These are phyloP conservation scores for Agriopis leucophaearia DNA, from an alignment of 2,888 invertebrate species.

Conservation along the genomic window DNA sequence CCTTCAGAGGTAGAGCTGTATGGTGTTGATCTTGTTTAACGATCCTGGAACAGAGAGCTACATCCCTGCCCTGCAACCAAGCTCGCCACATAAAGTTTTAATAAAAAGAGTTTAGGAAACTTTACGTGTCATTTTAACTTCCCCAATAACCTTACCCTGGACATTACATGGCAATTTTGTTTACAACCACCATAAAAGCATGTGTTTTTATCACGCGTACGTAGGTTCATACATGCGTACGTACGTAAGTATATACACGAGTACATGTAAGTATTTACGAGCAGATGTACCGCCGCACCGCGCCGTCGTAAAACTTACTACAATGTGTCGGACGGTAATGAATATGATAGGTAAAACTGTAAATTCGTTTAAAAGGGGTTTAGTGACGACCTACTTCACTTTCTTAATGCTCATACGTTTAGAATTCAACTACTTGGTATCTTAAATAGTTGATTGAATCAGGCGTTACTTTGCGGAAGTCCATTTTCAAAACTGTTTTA, in stretches of 20 bases:
- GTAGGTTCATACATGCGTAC: slow-evolving; percentile 28
- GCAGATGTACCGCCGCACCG: slow-evolving; percentile 37
- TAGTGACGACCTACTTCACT: not conserved
- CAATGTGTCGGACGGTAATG: slow-evolving; percentile 33
- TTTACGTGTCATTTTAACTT: slow-evolving; percentile 28
- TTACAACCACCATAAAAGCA: slow-evolving; percentile 66
- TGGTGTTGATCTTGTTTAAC: not conserved
- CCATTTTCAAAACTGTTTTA: too few relatives aligned
- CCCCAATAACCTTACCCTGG: slow-evolving; percentile 27
- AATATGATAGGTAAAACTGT: slow-evolving; percentile 16
- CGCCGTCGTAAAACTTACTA: slow-evolving; percentile 30
- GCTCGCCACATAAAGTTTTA: slow-evolving; percentile 6
- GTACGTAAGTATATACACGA: slow-evolving; percentile 19
- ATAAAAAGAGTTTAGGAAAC: slow-evolving; percentile 22
- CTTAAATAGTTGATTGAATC: too few relatives aligned
- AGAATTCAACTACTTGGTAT: too few relatives aligned
- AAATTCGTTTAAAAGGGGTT: slow-evolving; percentile 5
- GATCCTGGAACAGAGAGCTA: not conserved
- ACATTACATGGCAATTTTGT: slow-evolving; percentile 70
- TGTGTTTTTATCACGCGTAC: slow-evolving; percentile 60
- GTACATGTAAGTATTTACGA: slow-evolving; percentile 41
- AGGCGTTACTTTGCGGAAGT: too few relatives aligned
- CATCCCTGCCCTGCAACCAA: not conserved
- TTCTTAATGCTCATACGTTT: too few relatives aligned
- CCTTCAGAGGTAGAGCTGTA: not conserved